These are phyloP conservation scores for Brachypalpus laphriformis DNA, from an alignment of 2,888 invertebrate genomes.

Conservation along the genomic window DNA sequence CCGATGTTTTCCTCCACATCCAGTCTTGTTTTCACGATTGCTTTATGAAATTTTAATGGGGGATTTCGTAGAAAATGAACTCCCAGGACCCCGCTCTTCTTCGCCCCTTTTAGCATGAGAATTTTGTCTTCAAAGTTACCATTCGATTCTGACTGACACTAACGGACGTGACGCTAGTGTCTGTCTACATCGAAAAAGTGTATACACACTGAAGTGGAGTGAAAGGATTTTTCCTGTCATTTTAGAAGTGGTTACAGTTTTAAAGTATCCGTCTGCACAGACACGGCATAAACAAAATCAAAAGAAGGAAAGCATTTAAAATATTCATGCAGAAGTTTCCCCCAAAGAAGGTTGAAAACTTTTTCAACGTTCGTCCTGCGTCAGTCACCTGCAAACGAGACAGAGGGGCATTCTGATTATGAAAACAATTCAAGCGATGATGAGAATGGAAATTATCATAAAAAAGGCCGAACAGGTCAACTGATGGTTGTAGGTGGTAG, in stretches of 20 bases:
- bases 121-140: slow-evolving; percentile 22
- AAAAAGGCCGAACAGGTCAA: slow-evolving; percentile 56
- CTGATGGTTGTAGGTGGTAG: neutral
- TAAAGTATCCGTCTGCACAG: slow-evolving; percentile 26
- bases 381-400: neutral
- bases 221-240: slow-evolving; percentile 50
- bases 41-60: slow-evolving; percentile 59
- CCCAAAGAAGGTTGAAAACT: neutral
- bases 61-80: slow-evolving; percentile 25
- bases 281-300: neutral
- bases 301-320: slow-evolving; percentile 44
- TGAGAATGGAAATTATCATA: slow-evolving; percentile 41
- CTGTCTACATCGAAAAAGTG: slow-evolving; percentile 17
- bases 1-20: neutral
- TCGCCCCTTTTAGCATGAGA: neutral
- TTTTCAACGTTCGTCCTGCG: neutral
- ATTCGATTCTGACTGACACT: slow-evolving; percentile 41
- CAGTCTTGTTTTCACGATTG: neutral
- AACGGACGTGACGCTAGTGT: slow-evolving; percentile 26
- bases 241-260: slow-evolving; percentile 34
- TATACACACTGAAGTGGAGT: slow-evolving; percentile 27
- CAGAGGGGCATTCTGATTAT: neutral
- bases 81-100: neutral
- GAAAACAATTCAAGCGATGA: slow-evolving; percentile 34
- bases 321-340: slow-evolving; percentile 40